These are phyloP conservation scores for Periophthalmodon schlosseri DNA, from an alignment of 2,113 vertebrate genomes.

Conservation along the genomic window DNA sequence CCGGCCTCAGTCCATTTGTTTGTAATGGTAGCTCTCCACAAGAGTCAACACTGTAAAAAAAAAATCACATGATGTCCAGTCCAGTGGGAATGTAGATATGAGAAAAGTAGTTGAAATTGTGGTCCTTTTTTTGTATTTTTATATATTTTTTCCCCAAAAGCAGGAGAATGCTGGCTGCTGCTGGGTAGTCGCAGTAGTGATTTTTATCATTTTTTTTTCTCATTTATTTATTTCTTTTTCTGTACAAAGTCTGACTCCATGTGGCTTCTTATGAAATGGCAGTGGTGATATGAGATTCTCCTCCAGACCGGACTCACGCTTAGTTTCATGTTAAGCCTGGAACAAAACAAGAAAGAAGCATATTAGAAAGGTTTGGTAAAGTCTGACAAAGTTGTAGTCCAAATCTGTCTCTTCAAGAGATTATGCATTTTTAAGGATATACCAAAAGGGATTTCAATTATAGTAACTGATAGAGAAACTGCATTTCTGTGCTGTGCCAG, in stretches of 20 bases:
- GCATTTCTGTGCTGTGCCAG: not conserved
- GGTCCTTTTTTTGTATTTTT: slow-evolving; percentile 52
- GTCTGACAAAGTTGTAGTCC: not conserved
- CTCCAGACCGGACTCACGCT: slow-evolving; percentile 67
- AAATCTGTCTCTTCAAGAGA: slow-evolving; percentile 1
- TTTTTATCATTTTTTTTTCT: slow-evolving; percentile 35
- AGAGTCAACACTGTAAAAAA: slow-evolving; percentile 53
- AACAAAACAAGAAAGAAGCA: slow-evolving; percentile 40
- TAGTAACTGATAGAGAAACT: not conserved
- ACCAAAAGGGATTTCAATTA: not conserved
- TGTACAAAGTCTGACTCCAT: slow-evolving; percentile 76
- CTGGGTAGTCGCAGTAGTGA: slow-evolving; percentile 56
- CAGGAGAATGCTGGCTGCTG: slow-evolving; percentile 60
- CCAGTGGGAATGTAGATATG: slow-evolving; percentile 78
- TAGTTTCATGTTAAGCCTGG: slow-evolving; percentile 83
- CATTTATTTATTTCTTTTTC: slow-evolving; percentile 33
- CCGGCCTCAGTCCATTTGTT: slow-evolving; percentile 26
- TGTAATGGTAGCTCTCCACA: slow-evolving; percentile 35
- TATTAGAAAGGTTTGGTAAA: slow-evolving; percentile 4
- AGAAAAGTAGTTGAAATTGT: slow-evolving; percentile 58
- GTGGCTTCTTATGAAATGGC: slow-evolving; percentile 83
- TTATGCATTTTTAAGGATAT: not conserved
- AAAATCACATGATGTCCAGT: slow-evolving; percentile 63
- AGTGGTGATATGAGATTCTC: slow-evolving; percentile 88
- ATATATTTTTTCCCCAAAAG: slow-evolving; percentile 57